phyloP scores from a whole-genome alignment of 92 coral and sea anemone genomes.

The Bergia sp. region DNA sequence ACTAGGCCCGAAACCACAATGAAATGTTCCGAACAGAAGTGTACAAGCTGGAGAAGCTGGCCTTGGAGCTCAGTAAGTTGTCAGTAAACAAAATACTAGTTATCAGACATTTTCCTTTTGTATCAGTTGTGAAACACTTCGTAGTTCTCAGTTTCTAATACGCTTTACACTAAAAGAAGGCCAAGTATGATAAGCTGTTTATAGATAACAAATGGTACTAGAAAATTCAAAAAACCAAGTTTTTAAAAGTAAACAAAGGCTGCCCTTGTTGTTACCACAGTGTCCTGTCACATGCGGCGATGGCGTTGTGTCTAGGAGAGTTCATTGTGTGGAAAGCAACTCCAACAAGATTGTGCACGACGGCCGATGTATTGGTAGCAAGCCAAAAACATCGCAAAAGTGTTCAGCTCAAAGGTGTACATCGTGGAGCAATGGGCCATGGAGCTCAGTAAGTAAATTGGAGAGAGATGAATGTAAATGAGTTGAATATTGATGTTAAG shows the following conservation, averaged over 20 bases:
- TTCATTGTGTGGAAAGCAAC: slow-evolving; percentile 6
- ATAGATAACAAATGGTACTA: background rate
- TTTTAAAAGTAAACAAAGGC: no score
- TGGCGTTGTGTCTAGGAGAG: slow-evolving; percentile 26
- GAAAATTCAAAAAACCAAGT: no score
- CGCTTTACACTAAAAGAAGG: background rate
- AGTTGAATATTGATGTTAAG: background rate
- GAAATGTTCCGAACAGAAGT: slow-evolving; percentile 20
- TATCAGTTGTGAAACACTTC: background rate
- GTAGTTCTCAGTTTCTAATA: background rate
- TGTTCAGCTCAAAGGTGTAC: slow-evolving; percentile 29
- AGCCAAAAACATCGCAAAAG: slow-evolving; percentile 5
- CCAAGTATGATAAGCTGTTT: background rate
- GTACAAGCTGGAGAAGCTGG: slow-evolving; percentile 24
- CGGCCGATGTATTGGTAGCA: slow-evolving; percentile 12
- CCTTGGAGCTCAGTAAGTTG: slow-evolving; percentile 31
- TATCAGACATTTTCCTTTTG: background rate
- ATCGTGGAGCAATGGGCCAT: slow-evolving; percentile 31
- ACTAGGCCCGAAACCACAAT: slow-evolving; percentile 12
- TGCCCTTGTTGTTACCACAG: background rate
- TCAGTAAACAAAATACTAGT: background rate
- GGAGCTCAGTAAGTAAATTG: slow-evolving; percentile 32
- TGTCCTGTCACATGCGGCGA: slow-evolving; percentile 40
- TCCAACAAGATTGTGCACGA: slow-evolving; percentile 31
- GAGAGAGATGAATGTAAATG: background rate